phyloP scores from a whole-genome alignment of 2,888 invertebrate species.

The Cactoblastis cactorum region DNA sequence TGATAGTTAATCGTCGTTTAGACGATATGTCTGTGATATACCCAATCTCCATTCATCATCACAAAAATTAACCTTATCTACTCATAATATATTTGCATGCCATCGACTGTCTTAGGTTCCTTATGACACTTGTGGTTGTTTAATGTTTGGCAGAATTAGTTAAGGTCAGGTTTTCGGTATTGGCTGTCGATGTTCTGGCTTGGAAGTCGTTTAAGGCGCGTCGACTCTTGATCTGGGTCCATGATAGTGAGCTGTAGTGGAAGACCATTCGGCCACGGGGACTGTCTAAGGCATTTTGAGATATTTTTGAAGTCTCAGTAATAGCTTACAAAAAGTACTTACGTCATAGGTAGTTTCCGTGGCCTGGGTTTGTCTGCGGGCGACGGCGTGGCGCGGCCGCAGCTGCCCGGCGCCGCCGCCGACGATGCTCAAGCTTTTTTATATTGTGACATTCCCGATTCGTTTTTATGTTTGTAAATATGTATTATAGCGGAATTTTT shows the following conservation, averaged over 20 bases:
- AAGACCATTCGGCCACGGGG: not conserved
- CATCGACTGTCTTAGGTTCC: not conserved
- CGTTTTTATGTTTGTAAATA: constrained; percentile 78
- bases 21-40: constrained; percentile 11
- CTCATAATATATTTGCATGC: not conserved
- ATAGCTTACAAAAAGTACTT: not conserved
- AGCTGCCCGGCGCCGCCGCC: constrained; percentile 43
- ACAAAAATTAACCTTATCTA: constrained; percentile 7
- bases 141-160: not conserved
- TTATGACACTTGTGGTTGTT: constrained; percentile 6
- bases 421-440: constrained; percentile 68
- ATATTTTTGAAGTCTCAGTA: not conserved
- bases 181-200: not conserved
- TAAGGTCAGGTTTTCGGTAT: constrained; percentile 6
- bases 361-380: constrained; percentile 25
- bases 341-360: not conserved
- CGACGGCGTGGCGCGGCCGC: constrained; percentile 30
- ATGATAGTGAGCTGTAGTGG: constrained; percentile 10
- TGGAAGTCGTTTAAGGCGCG: not conserved
- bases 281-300: not conserved
- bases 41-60: constrained; percentile 6
- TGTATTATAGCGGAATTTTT: constrained; percentile 77
- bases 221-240: constrained; percentile 3
- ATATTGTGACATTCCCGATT: constrained; percentile 66
- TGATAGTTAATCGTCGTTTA: not conserved